Conservation (phyloP, 2,888 invertebrate genomes). For the Gortyna flavago region DNA sequence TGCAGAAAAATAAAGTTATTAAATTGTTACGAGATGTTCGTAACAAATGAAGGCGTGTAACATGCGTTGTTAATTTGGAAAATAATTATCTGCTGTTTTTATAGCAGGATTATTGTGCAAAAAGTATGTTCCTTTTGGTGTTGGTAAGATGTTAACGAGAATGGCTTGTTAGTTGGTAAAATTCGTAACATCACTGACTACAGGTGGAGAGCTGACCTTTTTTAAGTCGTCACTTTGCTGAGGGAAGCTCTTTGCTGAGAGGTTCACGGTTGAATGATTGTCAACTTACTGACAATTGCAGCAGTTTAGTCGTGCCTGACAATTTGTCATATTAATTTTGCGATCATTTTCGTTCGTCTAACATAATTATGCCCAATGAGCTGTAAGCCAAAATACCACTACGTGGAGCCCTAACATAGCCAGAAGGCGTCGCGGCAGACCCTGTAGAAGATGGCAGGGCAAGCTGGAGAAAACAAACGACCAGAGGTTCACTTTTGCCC, state of each 20-base stretch:
- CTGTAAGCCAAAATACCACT: background rate
- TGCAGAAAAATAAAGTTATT: conserved; percentile 43
- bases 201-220: background rate
- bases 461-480: background rate
- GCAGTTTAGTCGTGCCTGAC: background rate
- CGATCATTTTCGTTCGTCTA: background rate
- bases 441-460: background rate
- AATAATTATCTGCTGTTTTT: conserved; percentile 14
- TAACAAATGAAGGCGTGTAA: conserved; percentile 15
- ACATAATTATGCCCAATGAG: background rate
- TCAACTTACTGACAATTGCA: background rate
- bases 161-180: background rate
- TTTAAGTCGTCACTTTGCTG: background rate
- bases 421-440: no score
- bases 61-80: conserved; percentile 19
- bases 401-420: no score
- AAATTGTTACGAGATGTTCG: conserved; percentile 35
- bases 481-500: background rate
- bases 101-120: conserved; percentile 13
- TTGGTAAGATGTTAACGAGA: background rate
- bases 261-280: background rate
- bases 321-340: background rate
- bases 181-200: background rate
- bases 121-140: background rate
- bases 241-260: background rate